Percentiles rank a stretch among this genome's conserved stretches.
Conservation (phyloP, 1,140 invertebrate species). For the Ips typographus region DNA sequence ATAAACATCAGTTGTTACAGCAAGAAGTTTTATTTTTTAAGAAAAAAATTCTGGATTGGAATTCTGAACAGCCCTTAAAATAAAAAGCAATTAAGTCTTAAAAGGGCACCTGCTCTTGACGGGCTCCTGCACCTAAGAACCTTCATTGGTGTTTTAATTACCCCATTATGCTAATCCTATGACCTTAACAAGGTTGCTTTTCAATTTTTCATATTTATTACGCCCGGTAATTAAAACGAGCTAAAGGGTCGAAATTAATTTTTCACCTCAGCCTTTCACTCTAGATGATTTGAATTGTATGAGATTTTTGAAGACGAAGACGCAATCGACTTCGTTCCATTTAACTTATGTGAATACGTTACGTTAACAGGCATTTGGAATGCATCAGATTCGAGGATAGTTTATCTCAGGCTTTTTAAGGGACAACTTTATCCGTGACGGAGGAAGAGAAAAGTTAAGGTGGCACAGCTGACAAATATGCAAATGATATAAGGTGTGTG, state of each 20-base stretch:
- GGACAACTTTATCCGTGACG: constrained; percentile 41
- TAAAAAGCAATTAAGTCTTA: constrained; percentile 40
- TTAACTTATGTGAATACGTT: constrained; percentile 38
- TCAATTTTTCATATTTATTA: constrained; percentile 42
- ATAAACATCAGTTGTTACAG: too few relatives aligned
- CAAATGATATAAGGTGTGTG: constrained; percentile 46
- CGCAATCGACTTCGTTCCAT: constrained; percentile 33
- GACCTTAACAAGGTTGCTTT: constrained; percentile 41
- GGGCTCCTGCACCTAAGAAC: constrained; percentile 45
- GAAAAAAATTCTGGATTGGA: too few relatives aligned
- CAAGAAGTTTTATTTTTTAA: too few relatives aligned
- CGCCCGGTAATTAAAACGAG: constrained; percentile 32
- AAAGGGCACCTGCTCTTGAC: constrained; percentile 45
- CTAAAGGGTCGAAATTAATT: constrained; percentile 33
- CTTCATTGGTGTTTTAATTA: constrained; percentile 47
- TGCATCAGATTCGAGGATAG: constrained; percentile 50
- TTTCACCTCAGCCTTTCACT: constrained; percentile 6
- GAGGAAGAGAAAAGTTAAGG: constrained; percentile 53
- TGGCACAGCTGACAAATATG: constrained; percentile 51
- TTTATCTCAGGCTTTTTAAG: constrained; percentile 49
- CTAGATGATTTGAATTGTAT: too few relatives aligned
- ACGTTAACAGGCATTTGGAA: constrained; percentile 48
- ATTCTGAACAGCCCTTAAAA: constrained; percentile 14
- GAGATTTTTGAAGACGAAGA: too few relatives aligned
- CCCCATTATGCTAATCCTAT: constrained; percentile 48